These are phyloP conservation scores for Percopsis transmontana DNA, from an alignment of 2,113 vertebrate species.

Conservation along the genomic window DNA sequence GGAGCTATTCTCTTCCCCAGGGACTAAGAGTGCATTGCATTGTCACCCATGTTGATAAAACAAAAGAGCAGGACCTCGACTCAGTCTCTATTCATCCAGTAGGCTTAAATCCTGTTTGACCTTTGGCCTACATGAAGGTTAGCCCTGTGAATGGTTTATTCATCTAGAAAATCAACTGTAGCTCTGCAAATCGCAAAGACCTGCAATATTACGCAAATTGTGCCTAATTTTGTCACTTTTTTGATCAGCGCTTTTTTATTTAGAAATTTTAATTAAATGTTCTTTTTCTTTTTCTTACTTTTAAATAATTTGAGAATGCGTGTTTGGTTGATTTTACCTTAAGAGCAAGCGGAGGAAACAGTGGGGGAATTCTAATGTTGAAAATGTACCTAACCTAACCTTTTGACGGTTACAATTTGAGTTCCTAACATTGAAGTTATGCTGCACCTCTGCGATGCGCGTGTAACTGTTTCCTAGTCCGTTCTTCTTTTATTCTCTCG, in stretches of 20 bases:
- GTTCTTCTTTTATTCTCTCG: slow-evolving; percentile 13
- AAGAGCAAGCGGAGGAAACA: too few relatives aligned
- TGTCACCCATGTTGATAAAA: background rate
- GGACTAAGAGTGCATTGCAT: too few relatives aligned
- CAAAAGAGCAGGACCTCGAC: background rate
- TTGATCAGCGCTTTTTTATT: background rate
- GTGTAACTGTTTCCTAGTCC: too few relatives aligned
- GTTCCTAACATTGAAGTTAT: too few relatives aligned
- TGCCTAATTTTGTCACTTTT: slow-evolving; percentile 29
- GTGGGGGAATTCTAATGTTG: too few relatives aligned
- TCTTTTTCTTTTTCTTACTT: background rate
- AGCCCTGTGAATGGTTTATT: background rate
- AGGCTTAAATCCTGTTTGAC: background rate
- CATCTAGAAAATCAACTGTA: background rate
- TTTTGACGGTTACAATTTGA: too few relatives aligned
- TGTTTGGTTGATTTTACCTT: background rate
- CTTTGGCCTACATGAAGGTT: too few relatives aligned
- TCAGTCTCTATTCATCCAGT: background rate
- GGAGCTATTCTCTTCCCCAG: background rate
- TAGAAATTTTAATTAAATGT: background rate
- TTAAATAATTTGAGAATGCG: background rate
- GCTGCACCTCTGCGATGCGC: too few relatives aligned
- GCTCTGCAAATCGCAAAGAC: background rate
- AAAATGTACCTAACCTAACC: too few relatives aligned
- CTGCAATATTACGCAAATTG: slow-evolving; percentile 26